phyloP scores from a whole-genome alignment of 2,797 vertebrate genomes.

The Selene dorsalis region DNA sequence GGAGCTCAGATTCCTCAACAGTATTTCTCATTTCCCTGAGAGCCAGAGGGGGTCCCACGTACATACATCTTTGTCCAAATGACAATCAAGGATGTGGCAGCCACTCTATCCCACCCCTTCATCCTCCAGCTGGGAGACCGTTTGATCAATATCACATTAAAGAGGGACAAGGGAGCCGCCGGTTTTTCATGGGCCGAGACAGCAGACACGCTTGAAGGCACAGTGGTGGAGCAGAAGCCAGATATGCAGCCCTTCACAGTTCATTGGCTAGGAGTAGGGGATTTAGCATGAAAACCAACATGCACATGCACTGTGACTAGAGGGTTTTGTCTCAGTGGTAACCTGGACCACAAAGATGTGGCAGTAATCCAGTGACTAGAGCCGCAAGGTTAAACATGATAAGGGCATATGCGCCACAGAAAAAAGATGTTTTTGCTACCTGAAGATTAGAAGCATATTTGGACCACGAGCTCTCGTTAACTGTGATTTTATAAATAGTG shows the following conservation, averaged over 20 bases:
- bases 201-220: conserved; percentile 18
- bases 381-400: background rate
- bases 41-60: background rate
- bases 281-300: conserved; percentile 15
- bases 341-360: background rate
- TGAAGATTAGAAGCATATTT: background rate
- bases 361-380: background rate
- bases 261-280: background rate
- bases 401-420: background rate
- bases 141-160: conserved; percentile 68
- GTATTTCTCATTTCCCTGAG: background rate
- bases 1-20: background rate
- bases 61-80: conserved; percentile 7
- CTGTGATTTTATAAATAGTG: background rate
- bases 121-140: conserved; percentile 18
- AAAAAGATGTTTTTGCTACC: background rate
- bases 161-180: conserved; percentile 30
- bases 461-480: background rate
- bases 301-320: background rate
- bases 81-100: conserved; percentile 17
- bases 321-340: background rate
- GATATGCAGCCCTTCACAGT: conserved; percentile 7
- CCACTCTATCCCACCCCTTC: background rate
- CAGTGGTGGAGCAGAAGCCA: conserved; percentile 4
- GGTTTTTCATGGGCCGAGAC: conserved; percentile 22